Conservation (phyloP, 2,113 vertebrate genomes). For the Marmota monax region DNA sequence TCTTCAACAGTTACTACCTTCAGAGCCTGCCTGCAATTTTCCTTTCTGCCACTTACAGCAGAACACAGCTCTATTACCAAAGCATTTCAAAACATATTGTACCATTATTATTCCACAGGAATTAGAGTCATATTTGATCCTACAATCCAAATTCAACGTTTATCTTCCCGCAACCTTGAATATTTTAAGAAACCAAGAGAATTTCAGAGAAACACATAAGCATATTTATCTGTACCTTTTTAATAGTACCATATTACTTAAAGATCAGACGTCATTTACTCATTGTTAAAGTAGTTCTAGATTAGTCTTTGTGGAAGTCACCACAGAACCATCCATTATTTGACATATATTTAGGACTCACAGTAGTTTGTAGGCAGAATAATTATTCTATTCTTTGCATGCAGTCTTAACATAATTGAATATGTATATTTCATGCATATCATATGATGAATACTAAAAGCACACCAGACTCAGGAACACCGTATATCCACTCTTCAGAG, state of each 20-base stretch:
- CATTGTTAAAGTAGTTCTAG: conserved; percentile 29
- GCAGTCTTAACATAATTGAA: background rate
- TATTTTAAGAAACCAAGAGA: background rate
- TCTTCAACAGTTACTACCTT: conserved; percentile 49
- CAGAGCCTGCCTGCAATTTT: conserved; percentile 44
- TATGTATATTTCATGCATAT: background rate
- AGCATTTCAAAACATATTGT: conserved; percentile 20
- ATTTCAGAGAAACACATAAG: background rate
- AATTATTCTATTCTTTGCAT: conserved; percentile 11
- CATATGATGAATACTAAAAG: background rate
- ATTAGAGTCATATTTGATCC: background rate
- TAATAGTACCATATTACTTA: background rate
- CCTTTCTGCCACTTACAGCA: conserved; percentile 54
- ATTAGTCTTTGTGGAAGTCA: conserved; percentile 33
- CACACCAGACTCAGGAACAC: background rate
- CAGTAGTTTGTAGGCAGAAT: conserved; percentile 19
- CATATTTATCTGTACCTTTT: background rate
- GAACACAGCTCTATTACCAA: conserved; percentile 46
- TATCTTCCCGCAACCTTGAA: background rate
- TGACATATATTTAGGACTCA: background rate
- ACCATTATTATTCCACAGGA: conserved; percentile 37
- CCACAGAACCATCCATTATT: background rate
- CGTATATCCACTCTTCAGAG: background rate
- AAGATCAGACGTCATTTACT: conserved; percentile 24
- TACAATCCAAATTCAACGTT: conserved; percentile 49